Conservation (phyloP, 2,113 vertebrate species). For the Elgaria multicarinata region DNA sequence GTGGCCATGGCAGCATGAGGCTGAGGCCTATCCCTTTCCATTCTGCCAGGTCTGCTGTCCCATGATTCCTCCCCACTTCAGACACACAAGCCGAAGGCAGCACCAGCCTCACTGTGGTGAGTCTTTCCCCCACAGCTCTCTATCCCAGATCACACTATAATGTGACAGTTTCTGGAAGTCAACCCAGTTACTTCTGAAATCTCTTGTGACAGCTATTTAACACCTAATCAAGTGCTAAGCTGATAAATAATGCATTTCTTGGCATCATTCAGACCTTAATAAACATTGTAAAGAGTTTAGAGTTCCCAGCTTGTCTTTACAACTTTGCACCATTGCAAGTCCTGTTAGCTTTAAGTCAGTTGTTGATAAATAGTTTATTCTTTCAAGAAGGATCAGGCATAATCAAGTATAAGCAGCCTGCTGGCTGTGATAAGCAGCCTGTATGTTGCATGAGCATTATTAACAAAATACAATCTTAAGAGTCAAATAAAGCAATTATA, state of each 20-base stretch:
- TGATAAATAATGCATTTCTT: slow-evolving; percentile 60
- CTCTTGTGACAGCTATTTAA: slow-evolving; percentile 61
- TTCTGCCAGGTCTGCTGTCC: not conserved
- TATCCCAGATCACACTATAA: not conserved
- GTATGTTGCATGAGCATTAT: not conserved
- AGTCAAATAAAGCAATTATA: slow-evolving; percentile 29
- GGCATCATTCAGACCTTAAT: slow-evolving; percentile 53
- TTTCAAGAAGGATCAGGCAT: slow-evolving; percentile 42
- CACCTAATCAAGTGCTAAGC: slow-evolving; percentile 45
- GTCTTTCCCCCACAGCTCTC: not conserved
- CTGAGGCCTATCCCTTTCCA: not conserved
- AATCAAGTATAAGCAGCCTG: slow-evolving; percentile 21
- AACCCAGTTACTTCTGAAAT: slow-evolving; percentile 55
- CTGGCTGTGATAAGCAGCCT: slow-evolving; percentile 21
- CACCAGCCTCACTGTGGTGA: not conserved
- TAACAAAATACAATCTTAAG: slow-evolving; percentile 37
- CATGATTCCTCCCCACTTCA: not conserved
- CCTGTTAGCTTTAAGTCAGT: slow-evolving; percentile 44
- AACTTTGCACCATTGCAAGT: slow-evolving; percentile 30
- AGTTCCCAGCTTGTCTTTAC: slow-evolving; percentile 42
- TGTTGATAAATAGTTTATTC: slow-evolving; percentile 43
- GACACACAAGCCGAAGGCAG: not conserved
- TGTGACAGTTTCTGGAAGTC: slow-evolving; percentile 21
- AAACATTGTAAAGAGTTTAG: slow-evolving; percentile 58
- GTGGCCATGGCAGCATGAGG: not conserved